Percentiles rank a stretch among this genome's conserved stretches.
Evolutionary conservation across 2,113 vertebrate species (phyloP).

Genomic region (Connochaetes taurinus): DNA sequence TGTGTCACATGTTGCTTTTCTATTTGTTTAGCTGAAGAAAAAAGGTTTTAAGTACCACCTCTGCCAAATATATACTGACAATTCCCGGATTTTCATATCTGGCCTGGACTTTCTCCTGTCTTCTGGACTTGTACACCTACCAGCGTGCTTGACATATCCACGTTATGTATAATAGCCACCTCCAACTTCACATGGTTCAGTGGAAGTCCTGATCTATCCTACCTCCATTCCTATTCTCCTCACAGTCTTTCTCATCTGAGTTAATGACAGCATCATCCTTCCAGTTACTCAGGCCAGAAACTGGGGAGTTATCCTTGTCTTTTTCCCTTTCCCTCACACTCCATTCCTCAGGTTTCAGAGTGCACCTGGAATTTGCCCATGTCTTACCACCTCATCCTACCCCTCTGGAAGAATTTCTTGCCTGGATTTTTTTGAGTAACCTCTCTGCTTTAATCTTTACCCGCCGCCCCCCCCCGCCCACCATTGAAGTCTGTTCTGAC

Average conservation of each 20-base stretch:
- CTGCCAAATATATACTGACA: background rate
- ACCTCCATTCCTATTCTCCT: rapidly evolving
- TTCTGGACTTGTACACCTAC: background rate
- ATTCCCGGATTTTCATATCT: background rate
- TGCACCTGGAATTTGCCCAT: background rate
- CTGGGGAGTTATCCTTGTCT: background rate
- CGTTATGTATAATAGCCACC: background rate
- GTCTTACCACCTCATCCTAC: background rate
- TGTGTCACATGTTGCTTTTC: background rate
- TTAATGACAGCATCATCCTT: background rate
- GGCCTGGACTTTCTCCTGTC: background rate
- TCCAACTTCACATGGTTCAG: background rate
- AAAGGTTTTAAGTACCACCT: background rate
- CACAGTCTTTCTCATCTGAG: background rate
- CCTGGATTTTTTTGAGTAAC: background rate
- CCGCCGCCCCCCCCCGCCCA: rapidly evolving
- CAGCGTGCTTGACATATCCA: background rate
- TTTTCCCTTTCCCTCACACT: background rate
- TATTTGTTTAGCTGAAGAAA: slow-evolving; percentile 1
- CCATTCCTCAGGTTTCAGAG: background rate
- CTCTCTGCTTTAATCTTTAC: background rate
- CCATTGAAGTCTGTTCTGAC: background rate
- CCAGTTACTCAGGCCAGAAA: background rate
- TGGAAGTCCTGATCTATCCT: background rate
- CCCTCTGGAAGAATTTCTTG: background rate